Percentiles rank a stretch among this genome's conserved stretches.
Evolutionary conservation across 2,113 vertebrate species (phyloP).

Genomic region (Capreolus pygargus): DNA sequence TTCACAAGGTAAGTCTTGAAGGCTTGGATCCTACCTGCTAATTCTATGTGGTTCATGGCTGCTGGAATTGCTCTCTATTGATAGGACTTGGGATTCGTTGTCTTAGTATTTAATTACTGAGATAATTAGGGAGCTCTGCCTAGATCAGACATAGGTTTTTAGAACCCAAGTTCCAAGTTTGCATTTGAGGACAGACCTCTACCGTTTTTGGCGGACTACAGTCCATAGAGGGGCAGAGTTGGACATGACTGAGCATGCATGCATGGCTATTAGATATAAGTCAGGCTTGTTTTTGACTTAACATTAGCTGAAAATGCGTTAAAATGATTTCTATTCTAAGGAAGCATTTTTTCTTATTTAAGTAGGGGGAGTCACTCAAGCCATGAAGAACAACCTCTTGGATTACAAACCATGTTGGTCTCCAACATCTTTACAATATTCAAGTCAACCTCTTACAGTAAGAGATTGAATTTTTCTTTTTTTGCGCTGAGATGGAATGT

Average conservation of each 20-base stretch:
- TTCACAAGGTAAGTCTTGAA: background rate
- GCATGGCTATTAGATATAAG: background rate
- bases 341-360: background rate
- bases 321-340: background rate
- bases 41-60: background rate
- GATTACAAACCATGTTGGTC: background rate
- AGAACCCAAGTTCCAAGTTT: background rate
- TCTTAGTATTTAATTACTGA: background rate
- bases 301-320: background rate
- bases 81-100: background rate
- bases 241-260: background rate
- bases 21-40: background rate
- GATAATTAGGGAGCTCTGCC: background rate
- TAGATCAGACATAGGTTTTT: background rate
- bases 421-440: background rate
- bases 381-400: background rate
- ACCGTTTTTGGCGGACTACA: rapidly evolving
- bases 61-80: background rate
- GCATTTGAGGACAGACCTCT: background rate
- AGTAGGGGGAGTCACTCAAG: background rate
- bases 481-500: constrained; percentile 46
- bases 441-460: constrained; percentile 28
- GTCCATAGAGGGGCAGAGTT: background rate
- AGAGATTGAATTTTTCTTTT: constrained; percentile 48
- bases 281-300: background rate